Conservation (phyloP, 2,113 vertebrate genomes). For the Pollimyrus isidori region DNA sequence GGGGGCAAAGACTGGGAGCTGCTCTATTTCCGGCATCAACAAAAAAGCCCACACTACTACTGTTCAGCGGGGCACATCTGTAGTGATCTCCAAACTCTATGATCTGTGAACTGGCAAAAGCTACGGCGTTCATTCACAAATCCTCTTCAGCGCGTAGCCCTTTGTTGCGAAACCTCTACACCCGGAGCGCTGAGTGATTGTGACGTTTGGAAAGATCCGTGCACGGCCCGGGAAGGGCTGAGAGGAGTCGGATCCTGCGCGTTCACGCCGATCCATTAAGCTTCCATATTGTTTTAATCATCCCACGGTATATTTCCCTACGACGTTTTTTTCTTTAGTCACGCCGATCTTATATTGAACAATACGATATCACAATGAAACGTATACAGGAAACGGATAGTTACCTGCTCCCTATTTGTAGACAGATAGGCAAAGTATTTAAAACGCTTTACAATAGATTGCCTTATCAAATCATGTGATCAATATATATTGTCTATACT, state of each 20-base stretch:
- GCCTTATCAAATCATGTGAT: neutral
- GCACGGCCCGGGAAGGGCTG: neutral
- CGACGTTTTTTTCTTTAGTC: neutral
- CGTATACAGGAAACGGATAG: neutral
- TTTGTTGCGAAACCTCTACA: constrained; percentile 43
- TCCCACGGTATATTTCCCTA: neutral
- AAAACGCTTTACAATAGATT: neutral
- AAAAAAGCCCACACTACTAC: constrained; percentile 47
- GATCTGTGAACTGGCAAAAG: constrained; percentile 67
- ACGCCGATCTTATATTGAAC: neutral
- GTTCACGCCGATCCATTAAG: constrained; percentile 3
- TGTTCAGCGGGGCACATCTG: constrained; percentile 60
- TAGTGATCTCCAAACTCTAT: constrained; percentile 60
- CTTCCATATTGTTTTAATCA: neutral
- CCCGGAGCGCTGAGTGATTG: constrained; percentile 47
- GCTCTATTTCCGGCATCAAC: constrained; percentile 48
- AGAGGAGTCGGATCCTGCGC: constrained; percentile 18
- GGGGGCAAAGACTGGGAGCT: constrained; percentile 51
- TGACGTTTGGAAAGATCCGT: constrained; percentile 52
- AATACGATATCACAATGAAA: neutral
- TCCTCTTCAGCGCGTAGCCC: constrained; percentile 60
- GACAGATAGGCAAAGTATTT: neutral
- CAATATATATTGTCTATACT: neutral
- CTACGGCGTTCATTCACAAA: constrained; percentile 71
- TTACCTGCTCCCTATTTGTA: neutral